Evolutionary conservation across 1,140 invertebrate genomes (phyloP).

Genomic region (Wiebesia pumilae): DNA sequence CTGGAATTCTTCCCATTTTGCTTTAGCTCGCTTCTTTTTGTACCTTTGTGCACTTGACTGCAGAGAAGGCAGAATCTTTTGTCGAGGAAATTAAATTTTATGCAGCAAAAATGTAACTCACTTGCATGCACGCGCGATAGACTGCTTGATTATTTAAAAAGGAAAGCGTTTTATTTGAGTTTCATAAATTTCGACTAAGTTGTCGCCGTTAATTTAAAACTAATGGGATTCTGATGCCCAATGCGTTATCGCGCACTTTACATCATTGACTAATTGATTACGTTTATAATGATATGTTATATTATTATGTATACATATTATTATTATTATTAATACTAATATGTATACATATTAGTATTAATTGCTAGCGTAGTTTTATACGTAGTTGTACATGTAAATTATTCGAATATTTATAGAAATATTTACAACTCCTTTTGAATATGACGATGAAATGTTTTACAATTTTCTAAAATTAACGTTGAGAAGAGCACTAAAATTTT

Average conservation of each 20-base stretch:
- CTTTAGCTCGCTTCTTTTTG: constrained; percentile 41
- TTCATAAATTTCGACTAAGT: background rate
- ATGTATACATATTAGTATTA: too few species aligned
- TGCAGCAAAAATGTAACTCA: constrained; percentile 39
- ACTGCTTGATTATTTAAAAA: constrained; percentile 8
- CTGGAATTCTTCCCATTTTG: constrained; percentile 51
- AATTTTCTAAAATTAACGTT: too few species aligned
- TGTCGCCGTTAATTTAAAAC: background rate
- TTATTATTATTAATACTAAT: too few species aligned
- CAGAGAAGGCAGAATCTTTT: constrained; percentile 20
- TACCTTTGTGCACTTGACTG: constrained; percentile 45
- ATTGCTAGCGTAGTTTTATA: too few species aligned
- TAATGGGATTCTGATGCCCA: background rate
- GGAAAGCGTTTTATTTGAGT: constrained; percentile 4
- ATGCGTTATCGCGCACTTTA: too few species aligned
- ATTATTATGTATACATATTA: too few species aligned
- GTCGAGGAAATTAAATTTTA: constrained; percentile 51
- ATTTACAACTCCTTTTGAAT: background rate
- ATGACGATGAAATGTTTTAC: background rate
- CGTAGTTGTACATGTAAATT: too few species aligned
- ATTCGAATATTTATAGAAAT: too few species aligned
- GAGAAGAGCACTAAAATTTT: too few species aligned
- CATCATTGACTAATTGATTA: too few species aligned
- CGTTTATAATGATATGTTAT: too few species aligned
- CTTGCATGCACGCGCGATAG: constrained; percentile 20